Conservation (phyloP, 35 echinoderm and acorn worm genomes). For the Patiria miniata region DNA sequence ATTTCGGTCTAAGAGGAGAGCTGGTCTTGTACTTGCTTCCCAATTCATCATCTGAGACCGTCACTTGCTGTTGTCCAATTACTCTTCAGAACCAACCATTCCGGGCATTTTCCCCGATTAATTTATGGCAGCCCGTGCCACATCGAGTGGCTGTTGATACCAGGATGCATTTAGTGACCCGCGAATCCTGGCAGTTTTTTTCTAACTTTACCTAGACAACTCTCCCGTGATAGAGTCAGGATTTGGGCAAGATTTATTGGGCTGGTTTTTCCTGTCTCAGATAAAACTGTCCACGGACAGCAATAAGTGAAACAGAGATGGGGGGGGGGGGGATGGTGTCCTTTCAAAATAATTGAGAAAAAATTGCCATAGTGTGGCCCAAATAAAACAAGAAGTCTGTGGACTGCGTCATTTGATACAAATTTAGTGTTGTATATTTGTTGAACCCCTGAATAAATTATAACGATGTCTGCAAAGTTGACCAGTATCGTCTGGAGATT, state of each 20-base stretch:
- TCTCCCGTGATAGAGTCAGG: not conserved
- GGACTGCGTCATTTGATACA: not conserved
- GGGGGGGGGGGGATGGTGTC: too few relatives aligned
- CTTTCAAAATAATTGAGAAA: not conserved
- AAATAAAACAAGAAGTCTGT: not conserved
- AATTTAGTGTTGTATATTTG: not conserved
- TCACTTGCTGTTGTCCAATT: not conserved
- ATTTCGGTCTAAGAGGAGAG: too few relatives aligned
- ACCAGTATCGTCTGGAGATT: not conserved
- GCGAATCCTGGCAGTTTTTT: not conserved
- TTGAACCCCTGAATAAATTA: not conserved
- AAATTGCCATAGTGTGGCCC: not conserved
- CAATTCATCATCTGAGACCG: not conserved
- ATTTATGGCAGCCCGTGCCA: not conserved
- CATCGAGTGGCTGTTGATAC: not conserved
- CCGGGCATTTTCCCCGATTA: not conserved
- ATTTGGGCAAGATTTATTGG: not conserved
- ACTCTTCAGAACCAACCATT: conserved; percentile 2
- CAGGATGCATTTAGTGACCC: not conserved
- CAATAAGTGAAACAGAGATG: not conserved
- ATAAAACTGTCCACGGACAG: not conserved
- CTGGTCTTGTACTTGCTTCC: too few relatives aligned
- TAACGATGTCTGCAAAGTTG: not conserved
- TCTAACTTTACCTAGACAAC: not conserved
- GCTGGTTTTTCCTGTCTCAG: not conserved